phyloP scores from a whole-genome alignment of 2,888 invertebrate species.

The Chloroclysta siterata region DNA sequence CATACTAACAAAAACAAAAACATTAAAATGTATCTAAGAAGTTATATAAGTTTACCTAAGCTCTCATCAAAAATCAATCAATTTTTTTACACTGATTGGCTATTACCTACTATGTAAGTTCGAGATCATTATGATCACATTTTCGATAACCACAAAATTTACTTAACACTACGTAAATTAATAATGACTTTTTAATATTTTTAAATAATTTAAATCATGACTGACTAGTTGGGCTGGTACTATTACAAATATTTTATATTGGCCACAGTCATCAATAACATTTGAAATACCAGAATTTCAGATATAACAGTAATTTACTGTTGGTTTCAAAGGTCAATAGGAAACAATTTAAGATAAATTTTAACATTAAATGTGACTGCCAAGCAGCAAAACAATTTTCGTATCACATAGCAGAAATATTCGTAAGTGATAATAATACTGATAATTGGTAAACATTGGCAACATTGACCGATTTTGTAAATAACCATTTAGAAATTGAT shows the following conservation, averaged over 20 bases:
- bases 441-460: not conserved
- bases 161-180: constrained; percentile 1
- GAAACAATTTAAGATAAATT: not conserved
- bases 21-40: not conserved
- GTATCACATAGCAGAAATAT: constrained; percentile 36
- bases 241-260: not conserved
- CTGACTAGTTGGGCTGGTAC: constrained; percentile 22
- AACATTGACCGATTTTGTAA: too few relatives aligned
- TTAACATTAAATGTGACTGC: constrained; percentile 23
- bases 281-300: not conserved
- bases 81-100: not conserved
- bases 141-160: not conserved
- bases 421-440: constrained; percentile 4
- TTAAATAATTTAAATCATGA: not conserved
- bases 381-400: constrained; percentile 38
- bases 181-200: not conserved
- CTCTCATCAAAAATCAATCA: constrained; percentile 15
- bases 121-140: constrained; percentile 17
- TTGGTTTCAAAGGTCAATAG: not conserved
- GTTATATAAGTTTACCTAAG: constrained; percentile 5
- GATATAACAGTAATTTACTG: not conserved
- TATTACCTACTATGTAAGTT: constrained; percentile 28
- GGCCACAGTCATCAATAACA: not conserved
- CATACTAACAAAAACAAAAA: not conserved
- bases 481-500: too few relatives aligned